Evolutionary conservation across 2,113 vertebrate species (phyloP), one percentile per base, ranked within the genome.

Genomic region (Toxostoma redivivum): DNA sequence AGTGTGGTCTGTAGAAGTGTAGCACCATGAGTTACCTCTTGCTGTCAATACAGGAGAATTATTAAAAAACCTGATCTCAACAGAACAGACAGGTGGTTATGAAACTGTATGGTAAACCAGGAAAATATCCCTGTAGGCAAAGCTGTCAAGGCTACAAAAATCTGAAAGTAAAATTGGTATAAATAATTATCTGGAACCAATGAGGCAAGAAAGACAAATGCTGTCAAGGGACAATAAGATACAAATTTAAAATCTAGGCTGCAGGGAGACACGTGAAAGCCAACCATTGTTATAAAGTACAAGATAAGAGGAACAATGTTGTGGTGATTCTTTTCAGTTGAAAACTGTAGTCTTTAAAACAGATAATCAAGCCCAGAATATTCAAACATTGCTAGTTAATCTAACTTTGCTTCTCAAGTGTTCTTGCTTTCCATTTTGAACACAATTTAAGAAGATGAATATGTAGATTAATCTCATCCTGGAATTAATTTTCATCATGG

Each of bases 151-250:
- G 28, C 33, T 85, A 58, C 19, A 74, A 91, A 95, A 96, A 95
- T 96, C 77, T 95, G 61, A 89, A 97, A 96, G 78, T 95, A 83
- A 96, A 97, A 97, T 94, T 93, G 50, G 14, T 94, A 89, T 88
- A 94, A 96, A 90, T 94, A 92, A 96, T 96, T 92, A 93, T 91
- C 95, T 86, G 64, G 67, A 96, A 81, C 60, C 92, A 96, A 92
- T 82, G 91, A 95, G 78, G 77, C 85, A 87, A 86, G 62, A 87
- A 5, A 92, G 81, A 82, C 62, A 96, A 96, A 88, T 42, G 78
- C 47, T 89, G 58, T 83, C 71, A 86, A 62, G 86, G 85, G 33
- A 95, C 57, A 94, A 76, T 62, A 84, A 92, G 60, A 54, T 24
- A 88, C 23, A 94, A 85, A 90, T 89, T 89, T 81, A 89, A 95